Conservation (phyloP, 2,797 vertebrate genomes). For the Halcyon smyrnensis region DNA sequence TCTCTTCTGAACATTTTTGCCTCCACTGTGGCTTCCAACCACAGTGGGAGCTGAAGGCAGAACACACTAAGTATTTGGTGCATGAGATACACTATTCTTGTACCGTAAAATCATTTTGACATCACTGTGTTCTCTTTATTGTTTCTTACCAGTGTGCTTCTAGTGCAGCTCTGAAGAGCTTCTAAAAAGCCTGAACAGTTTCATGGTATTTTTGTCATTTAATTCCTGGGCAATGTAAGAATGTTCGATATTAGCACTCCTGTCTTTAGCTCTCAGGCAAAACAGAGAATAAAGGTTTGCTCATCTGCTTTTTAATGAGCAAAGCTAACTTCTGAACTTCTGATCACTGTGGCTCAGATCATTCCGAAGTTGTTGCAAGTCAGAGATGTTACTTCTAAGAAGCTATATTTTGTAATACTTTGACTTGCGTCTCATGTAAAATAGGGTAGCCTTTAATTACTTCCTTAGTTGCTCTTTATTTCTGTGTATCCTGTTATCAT, state of each 20-base stretch:
- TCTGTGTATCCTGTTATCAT: not conserved
- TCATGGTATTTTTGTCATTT: not conserved
- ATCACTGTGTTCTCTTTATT: not conserved
- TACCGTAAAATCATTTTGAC: not conserved
- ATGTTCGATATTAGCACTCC: not conserved
- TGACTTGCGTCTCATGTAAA: not conserved
- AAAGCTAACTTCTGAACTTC: slow-evolving; percentile 10
- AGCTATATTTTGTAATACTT: not conserved
- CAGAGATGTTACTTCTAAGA: not conserved
- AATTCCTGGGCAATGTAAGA: not conserved
- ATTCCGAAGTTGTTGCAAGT: slow-evolving; percentile 22
- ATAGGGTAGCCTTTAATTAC: slow-evolving; percentile 16
- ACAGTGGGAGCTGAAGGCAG: not conserved
- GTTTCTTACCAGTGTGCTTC: not conserved
- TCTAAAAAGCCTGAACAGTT: not conserved
- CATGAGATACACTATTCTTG: not conserved
- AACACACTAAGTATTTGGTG: not conserved
- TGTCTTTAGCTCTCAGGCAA: not conserved
- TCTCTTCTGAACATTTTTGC: not conserved
- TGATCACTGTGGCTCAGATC: not conserved
- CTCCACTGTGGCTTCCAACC: not conserved
- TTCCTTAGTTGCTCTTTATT: not conserved
- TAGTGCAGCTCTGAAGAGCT: not conserved
- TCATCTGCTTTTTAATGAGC: slow-evolving; percentile 24
- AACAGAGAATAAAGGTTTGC: slow-evolving; percentile 8